A percentile compares a stretch with the other conserved stretches of the same genome.
Evolutionary conservation across 1,140 invertebrate genomes (phyloP).

Genomic region (Formica selysi): DNA sequence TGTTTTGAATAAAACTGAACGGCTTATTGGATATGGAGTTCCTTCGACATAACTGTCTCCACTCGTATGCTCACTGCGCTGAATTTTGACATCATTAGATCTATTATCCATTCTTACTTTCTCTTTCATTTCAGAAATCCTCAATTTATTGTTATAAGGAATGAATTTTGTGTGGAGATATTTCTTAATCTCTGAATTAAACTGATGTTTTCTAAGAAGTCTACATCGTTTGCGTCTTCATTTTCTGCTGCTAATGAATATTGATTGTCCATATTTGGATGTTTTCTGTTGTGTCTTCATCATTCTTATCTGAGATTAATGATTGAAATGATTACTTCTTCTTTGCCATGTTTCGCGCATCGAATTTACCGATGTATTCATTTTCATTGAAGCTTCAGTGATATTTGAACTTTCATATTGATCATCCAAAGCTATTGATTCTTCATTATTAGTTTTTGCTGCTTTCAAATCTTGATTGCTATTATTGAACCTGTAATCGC

Average conservation of each 20-base stretch:
- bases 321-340: conserved; percentile 19
- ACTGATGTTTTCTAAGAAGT: conserved; percentile 42
- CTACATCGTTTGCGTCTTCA: background rate
- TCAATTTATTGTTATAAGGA: background rate
- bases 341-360: background rate
- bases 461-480: background rate
- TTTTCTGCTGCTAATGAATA: background rate
- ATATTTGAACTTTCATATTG: conserved; percentile 58
- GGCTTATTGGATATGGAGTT: conserved; percentile 55
- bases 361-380: conserved; percentile 80
- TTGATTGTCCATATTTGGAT: background rate
- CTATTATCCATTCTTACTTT: background rate
- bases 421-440: background rate
- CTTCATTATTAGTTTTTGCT: background rate
- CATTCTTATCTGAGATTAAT: background rate
- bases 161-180: background rate
- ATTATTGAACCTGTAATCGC: background rate
- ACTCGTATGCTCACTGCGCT: background rate
- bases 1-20: conserved; percentile 41
- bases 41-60: conserved; percentile 29
- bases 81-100: background rate
- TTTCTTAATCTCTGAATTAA: conserved; percentile 55
- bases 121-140: background rate
- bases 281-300: background rate
- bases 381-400: conserved; percentile 72